These are phyloP conservation scores for Agriotes lineatus DNA, from an alignment of 2,888 invertebrate species.

Conservation along the genomic window DNA sequence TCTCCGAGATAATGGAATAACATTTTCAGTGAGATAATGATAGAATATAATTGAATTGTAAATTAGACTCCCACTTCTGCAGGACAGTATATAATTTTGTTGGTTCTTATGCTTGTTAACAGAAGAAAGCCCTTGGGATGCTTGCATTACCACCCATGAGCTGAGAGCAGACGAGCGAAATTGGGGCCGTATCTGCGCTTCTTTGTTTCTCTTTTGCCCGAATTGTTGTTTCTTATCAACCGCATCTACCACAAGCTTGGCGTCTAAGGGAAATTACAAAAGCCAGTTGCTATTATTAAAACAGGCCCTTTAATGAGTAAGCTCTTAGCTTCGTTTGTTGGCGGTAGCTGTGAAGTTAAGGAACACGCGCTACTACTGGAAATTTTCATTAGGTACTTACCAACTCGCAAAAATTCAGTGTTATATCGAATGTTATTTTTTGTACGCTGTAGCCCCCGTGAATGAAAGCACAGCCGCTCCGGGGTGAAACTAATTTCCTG, in stretches of 20 bases:
- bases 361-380: neutral
- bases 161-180: neutral
- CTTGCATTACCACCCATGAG: neutral
- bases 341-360: neutral
- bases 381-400: neutral
- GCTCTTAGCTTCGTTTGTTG: neutral
- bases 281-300: neutral
- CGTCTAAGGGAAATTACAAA: neutral
- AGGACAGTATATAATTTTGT: too few species aligned
- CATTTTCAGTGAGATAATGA: too few species aligned
- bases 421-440: too few species aligned
- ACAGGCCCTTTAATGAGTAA: neutral
- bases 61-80: too few species aligned
- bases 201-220: neutral
- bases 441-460: too few species aligned
- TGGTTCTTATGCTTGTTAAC: neutral
- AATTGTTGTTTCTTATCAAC: slow-evolving; percentile 5
- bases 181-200: neutral
- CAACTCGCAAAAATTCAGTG: too few species aligned
- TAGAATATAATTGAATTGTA: too few species aligned
- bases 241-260: neutral
- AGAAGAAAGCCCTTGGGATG: neutral
- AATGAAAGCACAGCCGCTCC: too few species aligned
- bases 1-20: too few species aligned
- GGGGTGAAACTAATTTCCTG: neutral